A percentile compares a stretch with the other conserved stretches of the same genome.
Evolutionary conservation across 1,140 invertebrate species (phyloP).

Genomic region (Melitaea cinxia): DNA sequence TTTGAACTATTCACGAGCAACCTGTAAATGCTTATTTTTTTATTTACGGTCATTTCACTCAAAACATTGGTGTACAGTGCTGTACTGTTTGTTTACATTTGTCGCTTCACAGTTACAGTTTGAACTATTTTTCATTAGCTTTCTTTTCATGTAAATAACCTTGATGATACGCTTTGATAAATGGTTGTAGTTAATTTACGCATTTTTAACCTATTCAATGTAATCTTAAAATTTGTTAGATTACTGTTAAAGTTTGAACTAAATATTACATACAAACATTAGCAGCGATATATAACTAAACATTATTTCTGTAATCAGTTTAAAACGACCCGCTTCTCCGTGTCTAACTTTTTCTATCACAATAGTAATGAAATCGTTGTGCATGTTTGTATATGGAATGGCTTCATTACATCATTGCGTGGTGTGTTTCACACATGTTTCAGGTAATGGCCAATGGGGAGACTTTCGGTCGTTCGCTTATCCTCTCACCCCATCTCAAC

Average conservation of each 20-base stretch:
- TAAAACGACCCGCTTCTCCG: conserved; percentile 54
- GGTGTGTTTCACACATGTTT: conserved; percentile 82
- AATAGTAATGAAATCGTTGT: conserved; percentile 61
- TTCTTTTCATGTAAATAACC: conserved; percentile 25
- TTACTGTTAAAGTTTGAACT: not conserved
- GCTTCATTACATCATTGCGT: conserved; percentile 82
- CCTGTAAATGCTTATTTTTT: conserved; percentile 22
- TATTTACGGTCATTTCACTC: conserved; percentile 34
- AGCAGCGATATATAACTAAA: not conserved
- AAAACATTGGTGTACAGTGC: conserved; percentile 23
- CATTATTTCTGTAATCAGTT: not conserved
- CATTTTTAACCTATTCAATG: conserved; percentile 1
- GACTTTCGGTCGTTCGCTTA: conserved; percentile 81
- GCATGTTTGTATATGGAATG: conserved; percentile 79
- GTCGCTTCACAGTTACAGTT: conserved; percentile 28
- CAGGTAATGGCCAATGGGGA: conserved; percentile 82
- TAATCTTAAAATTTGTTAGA: not conserved
- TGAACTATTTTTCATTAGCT: conserved; percentile 36
- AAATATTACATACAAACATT: not conserved
- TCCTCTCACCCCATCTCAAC: conserved; percentile 72
- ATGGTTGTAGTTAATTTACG: conserved; percentile 24
- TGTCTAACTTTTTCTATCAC: conserved; percentile 67
- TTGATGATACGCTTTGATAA: conserved; percentile 26
- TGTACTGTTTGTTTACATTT: conserved; percentile 37
- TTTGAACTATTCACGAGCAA: conserved; percentile 6